These are phyloP conservation scores for Hyles vespertilio DNA, from an alignment of 1,140 invertebrate species.

Conservation along the genomic window DNA sequence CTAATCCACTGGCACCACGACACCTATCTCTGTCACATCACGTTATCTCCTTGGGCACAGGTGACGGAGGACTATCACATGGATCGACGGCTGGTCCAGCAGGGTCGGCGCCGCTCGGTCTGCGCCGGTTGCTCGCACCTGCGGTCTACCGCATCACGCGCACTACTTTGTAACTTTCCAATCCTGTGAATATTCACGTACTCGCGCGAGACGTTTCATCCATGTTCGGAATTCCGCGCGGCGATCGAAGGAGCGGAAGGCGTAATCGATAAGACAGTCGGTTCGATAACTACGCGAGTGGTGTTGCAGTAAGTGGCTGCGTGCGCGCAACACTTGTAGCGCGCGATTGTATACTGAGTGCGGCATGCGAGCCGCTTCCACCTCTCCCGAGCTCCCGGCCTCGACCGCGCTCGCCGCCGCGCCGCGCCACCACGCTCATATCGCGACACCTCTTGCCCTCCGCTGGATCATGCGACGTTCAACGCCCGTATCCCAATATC, in stretches of 20 bases:
- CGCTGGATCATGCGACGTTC: constrained; percentile 51
- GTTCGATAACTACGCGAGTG: constrained; percentile 39
- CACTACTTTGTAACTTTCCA: constrained; percentile 39
- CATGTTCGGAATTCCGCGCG: constrained; percentile 39
- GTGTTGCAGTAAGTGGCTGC: constrained; percentile 46
- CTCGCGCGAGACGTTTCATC: constrained; percentile 27
- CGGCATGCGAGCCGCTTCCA: constrained; percentile 47
- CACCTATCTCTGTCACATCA: constrained; percentile 70
- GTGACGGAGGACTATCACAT: constrained; percentile 27
- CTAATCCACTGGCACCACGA: constrained; percentile 65
- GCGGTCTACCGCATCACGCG: constrained; percentile 43
- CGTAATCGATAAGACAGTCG: constrained; percentile 46
- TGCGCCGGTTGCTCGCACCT: constrained; percentile 32
- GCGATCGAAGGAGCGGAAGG: constrained; percentile 34
- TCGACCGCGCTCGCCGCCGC: constrained; percentile 46
- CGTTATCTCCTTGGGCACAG: constrained; percentile 62
- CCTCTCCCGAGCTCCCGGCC: constrained; percentile 62
- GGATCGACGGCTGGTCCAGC: constrained; percentile 37
- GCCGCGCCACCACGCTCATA: constrained; percentile 46
- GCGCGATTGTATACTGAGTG: constrained; percentile 65
- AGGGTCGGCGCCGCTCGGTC: constrained; percentile 52
- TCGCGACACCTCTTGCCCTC: constrained; percentile 58
- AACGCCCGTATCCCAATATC: constrained; percentile 46
- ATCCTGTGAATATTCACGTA: constrained; percentile 35
- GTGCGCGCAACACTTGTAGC: constrained; percentile 64